phyloP scores from a whole-genome alignment of 1,140 invertebrate species.

The Cardiocondyla obscurior region DNA sequence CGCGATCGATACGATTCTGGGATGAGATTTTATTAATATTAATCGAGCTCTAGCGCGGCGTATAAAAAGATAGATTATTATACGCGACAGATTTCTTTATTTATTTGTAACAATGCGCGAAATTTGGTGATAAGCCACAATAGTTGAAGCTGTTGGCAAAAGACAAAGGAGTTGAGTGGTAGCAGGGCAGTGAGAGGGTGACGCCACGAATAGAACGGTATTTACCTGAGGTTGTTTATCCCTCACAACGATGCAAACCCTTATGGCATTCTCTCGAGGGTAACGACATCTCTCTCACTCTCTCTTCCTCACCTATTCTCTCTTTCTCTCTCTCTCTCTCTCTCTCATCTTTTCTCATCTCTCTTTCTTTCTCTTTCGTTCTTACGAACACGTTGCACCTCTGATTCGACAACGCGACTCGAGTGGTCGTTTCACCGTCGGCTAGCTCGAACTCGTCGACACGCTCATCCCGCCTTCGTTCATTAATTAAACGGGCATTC shows the following conservation, averaged over 20 bases:
- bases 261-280: slow-evolving; percentile 13
- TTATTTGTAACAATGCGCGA: background rate
- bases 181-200: background rate
- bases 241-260: slow-evolving; percentile 25
- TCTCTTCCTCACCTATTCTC: background rate
- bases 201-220: slow-evolving; percentile 35
- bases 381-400: slow-evolving; percentile 10
- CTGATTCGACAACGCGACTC: slow-evolving; percentile 36
- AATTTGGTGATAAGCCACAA: slow-evolving; percentile 23
- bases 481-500: slow-evolving; percentile 53
- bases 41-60: background rate
- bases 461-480: slow-evolving; percentile 25
- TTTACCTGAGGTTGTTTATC: slow-evolving; percentile 61
- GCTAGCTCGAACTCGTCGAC: background rate
- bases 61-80: background rate
- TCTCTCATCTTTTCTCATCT: background rate
- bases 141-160: background rate
- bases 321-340: background rate
- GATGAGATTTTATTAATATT: background rate
- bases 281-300: background rate
- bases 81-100: background rate
- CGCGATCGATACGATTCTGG: no score
- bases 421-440: slow-evolving; percentile 26
- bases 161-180: slow-evolving; percentile 31
- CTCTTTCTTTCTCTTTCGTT: background rate